Evolutionary conservation across 2,113 vertebrate species (phyloP).

Genomic region (Piprites chloris): DNA sequence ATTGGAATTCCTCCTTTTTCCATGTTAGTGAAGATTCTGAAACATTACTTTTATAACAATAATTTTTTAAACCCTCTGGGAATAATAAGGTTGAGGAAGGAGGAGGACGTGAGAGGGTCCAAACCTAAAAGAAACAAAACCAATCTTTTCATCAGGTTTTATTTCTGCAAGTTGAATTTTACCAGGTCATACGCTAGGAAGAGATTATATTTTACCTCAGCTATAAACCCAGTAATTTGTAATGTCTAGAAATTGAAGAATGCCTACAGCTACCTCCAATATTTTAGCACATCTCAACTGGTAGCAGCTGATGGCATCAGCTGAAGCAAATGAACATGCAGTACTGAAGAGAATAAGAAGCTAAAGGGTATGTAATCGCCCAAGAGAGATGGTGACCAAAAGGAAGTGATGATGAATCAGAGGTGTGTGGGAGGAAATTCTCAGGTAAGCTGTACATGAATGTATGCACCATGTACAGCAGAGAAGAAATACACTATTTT

Average conservation of each 20-base stretch:
- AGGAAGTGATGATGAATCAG: neutral
- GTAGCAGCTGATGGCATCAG: neutral
- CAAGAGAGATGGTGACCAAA: neutral
- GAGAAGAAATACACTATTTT: fast-evolving
- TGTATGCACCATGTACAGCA: neutral
- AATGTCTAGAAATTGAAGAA: neutral
- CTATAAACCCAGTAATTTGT: neutral
- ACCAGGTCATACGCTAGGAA: neutral
- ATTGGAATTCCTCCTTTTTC: neutral
- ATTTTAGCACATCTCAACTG: neutral
- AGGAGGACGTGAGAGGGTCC: neutral
- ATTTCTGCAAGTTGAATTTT: neutral
- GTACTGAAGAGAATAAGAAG: neutral
- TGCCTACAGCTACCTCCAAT: neutral
- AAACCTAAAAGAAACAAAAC: neutral
- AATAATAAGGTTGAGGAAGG: neutral
- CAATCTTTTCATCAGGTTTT: neutral
- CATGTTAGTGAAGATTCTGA: neutral
- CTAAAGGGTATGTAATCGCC: neutral
- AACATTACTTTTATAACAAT: neutral
- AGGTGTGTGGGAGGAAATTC: neutral
- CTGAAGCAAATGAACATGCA: neutral
- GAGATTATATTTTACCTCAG: neutral
- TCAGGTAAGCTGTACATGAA: neutral
- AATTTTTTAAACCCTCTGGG: neutral